A percentile compares a stretch with the other conserved stretches of the same genome.
These are phyloP conservation scores for Augochlorella aurata DNA, from an alignment of 2,888 invertebrate species.

Conservation along the genomic window DNA sequence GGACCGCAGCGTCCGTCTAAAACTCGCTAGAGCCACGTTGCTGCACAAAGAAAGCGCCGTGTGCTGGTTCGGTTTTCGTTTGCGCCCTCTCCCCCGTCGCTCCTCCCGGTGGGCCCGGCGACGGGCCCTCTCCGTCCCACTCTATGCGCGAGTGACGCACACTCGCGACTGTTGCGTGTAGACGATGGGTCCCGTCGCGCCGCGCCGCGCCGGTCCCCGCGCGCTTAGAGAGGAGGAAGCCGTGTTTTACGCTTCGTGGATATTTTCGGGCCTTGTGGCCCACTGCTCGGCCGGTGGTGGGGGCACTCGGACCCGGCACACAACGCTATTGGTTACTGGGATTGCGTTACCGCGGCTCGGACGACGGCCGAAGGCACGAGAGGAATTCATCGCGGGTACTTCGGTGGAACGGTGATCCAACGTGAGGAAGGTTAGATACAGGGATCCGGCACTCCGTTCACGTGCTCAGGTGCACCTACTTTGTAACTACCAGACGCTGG, in stretches of 20 bases:
- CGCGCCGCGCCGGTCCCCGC: constrained; percentile 12
- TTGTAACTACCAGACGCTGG: background rate
- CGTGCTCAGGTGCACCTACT: constrained; percentile 7
- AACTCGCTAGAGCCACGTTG: constrained; percentile 38
- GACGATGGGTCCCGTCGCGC: background rate
- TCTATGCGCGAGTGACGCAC: background rate
- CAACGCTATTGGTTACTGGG: constrained; percentile 68
- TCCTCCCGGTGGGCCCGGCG: background rate
- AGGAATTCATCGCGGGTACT: constrained; percentile 56
- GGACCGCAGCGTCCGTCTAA: constrained; percentile 64
- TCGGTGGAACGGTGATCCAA: constrained; percentile 42
- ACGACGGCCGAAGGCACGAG: constrained; percentile 47
- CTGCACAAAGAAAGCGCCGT: constrained; percentile 53
- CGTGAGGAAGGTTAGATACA: constrained; percentile 34
- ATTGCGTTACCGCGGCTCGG: constrained; percentile 62
- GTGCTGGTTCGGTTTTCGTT: constrained; percentile 24
- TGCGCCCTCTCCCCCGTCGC: constrained; percentile 10
- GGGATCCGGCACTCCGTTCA: constrained; percentile 24
- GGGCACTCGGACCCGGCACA: constrained; percentile 40
- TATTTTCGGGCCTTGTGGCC: constrained; percentile 61
- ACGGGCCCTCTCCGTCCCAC: background rate
- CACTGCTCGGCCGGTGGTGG: constrained; percentile 27
- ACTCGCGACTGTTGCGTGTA: constrained; percentile 19
- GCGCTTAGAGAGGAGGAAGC: constrained; percentile 44
- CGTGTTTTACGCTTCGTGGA: constrained; percentile 62